Base-by-base conservation (phyloP, 2,113 vertebrate species). In the Barnardius zonarius region DNA sequence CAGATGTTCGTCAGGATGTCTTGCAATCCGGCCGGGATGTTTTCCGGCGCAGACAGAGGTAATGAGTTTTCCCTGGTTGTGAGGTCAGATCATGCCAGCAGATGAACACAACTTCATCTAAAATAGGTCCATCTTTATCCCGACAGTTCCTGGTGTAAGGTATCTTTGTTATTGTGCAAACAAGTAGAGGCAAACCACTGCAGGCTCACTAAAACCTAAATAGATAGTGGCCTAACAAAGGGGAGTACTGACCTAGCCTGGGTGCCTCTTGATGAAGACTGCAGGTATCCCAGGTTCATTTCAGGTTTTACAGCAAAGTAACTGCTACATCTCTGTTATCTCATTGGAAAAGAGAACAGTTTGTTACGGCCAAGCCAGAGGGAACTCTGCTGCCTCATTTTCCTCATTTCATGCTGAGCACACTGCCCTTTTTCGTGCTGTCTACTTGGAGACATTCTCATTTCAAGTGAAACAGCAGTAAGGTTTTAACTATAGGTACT, bases 1-100 rank as follows among this genome's bases (percentile, higher is more conserved):
- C 98, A 1, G 98, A 98, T 0, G 99, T 98, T 63, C 98, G 98
- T 19, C 99, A 98, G 25, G 99, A 99, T 5, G 98, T 99, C n/a
- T 98, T 98, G 18, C 98, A 98, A 6, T 98, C 98, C 9, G 98
- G 98, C 7, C 92, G 97, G 22, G 97, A 98, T 37, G 84, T 98
- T 31, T 97, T 98, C 92, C 97, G 98, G 17, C 98, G 98, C 85
- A 96, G 98, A n/a, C 98, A 97, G 79, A 99, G 99, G 99, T 99
- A 97, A 97, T 55, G 16, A 11, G 14, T 25, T 17, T 16, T 13
- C 19, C 20, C 68, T 66, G 68, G 0, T n/a, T 5, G 1, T 13
- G 16, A 62, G 41, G 10, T 44, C 4, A 19, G 20, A 17, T 11
- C 7, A 3, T 27, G 2, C 7, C 23, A 43, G 25, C 28, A 43